Evolutionary conservation across 2,888 invertebrate species (phyloP).

Genomic region (Drosophila buzzatii): DNA sequence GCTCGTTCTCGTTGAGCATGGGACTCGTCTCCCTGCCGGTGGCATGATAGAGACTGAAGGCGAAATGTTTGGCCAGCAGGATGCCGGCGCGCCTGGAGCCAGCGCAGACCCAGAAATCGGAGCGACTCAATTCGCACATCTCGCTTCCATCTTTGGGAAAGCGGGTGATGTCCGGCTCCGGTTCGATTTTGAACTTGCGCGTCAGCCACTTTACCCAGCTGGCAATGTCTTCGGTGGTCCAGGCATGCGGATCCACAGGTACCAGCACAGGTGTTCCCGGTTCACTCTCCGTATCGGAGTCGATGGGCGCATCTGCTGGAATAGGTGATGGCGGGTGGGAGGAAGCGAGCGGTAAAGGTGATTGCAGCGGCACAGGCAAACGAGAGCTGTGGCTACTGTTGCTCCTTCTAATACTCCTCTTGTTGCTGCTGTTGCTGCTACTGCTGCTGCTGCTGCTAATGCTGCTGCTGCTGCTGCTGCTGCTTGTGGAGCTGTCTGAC

Average conservation of each 20-base stretch:
- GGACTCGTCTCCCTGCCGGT: conserved; percentile 88
- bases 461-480: conserved; percentile 3
- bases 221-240: conserved; percentile 87
- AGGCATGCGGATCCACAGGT: conserved; percentile 88
- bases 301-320: background rate
- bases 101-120: conserved; percentile 87
- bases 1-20: conserved; percentile 86
- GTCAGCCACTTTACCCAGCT: conserved; percentile 89
- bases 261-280: conserved; percentile 73
- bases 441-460: conserved; percentile 14
- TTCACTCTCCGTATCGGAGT: conserved; percentile 44
- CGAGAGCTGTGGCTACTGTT: conserved; percentile 24
- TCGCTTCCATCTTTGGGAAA: conserved; percentile 87
- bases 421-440: conserved; percentile 13
- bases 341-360: background rate
- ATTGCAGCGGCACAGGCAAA: conserved; percentile 19
- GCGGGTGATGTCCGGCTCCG: conserved; percentile 86
- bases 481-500: conserved; percentile 31
- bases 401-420: conserved; percentile 9
- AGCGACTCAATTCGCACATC: conserved; percentile 87
- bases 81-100: conserved; percentile 86
- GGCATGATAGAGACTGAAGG: conserved; percentile 87
- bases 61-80: conserved; percentile 88
- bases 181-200: conserved; percentile 87
- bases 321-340: conserved; percentile 31